These are phyloP conservation scores for Ahaetulla prasina DNA, from an alignment of 2,113 vertebrate genomes.

Conservation along the genomic window DNA sequence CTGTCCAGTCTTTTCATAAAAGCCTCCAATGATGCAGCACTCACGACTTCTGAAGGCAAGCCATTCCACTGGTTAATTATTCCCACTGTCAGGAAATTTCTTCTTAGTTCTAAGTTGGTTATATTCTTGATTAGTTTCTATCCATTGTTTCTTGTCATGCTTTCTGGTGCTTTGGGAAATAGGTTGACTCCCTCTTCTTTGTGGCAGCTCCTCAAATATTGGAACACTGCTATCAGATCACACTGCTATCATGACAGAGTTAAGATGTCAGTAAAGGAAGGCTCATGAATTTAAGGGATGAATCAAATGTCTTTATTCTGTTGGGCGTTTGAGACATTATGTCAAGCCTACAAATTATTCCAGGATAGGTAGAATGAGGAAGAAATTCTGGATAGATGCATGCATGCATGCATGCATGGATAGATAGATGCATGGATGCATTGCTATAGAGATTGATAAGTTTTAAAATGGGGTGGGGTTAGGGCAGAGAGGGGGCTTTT, in stretches of 20 bases:
- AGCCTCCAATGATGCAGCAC: neutral
- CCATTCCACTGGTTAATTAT: neutral
- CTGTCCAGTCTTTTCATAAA: neutral
- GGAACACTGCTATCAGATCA: neutral
- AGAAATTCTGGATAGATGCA: conserved; percentile 35
- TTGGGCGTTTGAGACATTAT: conserved; percentile 70
- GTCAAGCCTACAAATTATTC: conserved; percentile 71
- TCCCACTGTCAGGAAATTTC: neutral
- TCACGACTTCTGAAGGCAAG: neutral
- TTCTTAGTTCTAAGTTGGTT: neutral
- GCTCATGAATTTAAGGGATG: conserved; percentile 31
- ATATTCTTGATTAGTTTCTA: neutral
- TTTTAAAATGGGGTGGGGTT: neutral
- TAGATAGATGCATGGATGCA: neutral
- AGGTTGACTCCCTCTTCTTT: neutral
- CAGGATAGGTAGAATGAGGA: conserved; percentile 65
- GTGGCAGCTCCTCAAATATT: neutral
- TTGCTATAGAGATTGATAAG: neutral
- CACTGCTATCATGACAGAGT: conserved; percentile 13
- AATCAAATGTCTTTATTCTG: conserved; percentile 57
- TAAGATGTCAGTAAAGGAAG: conserved; percentile 43
- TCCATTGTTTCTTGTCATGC: neutral
- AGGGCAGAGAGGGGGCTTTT: neutral
- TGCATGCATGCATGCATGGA: neutral
- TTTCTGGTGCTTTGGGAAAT: neutral